Evolutionary conservation across 2,113 vertebrate species (phyloP), one percentile per base, ranked within the genome.

Genomic region (Ctenomys sociabilis): DNA sequence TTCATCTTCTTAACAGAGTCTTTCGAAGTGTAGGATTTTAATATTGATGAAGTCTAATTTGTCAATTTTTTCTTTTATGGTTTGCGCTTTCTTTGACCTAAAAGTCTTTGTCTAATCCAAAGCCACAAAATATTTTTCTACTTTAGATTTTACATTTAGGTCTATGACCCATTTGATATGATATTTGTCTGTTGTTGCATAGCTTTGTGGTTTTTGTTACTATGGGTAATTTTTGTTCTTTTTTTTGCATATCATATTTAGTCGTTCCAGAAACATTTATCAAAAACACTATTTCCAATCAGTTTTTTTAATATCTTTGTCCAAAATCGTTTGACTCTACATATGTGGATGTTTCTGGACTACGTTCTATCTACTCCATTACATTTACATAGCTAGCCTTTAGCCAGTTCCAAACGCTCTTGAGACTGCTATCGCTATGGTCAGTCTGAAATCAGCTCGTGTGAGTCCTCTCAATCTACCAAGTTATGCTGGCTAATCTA

Each of bases 41-140:
- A 66, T 59, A 73, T 7, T 43, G 24, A 54, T 81, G 30, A 85
- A 70, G 52, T 85, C 11, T 83, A 26, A 77, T 37, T 96, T 72
- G 49, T 66, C 24, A 17, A 24, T 52, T 77, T 72, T 80, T 85
- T 37, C 35, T 77, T 73, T 66, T 68, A 57, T 59, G 37, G 4
- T 59, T 49, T 84, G n/a, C 40, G 19, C 7, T 59, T 68, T 87
- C 77, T 82, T 49, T 64, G 49, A 45, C 7, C 59, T 43, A 89
- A 94, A 90, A 88, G 81, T 94, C 26, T 88, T 91, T 75, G 40
- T 24, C 22, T 94, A 59, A 88, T 2, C 21, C 32, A 77, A 95
- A 70, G 40, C 78, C 70, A 91, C 30, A 66, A 49, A 72, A 13
- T 82, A 66, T 80, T 64, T 70, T 94, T 37, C 43, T 30, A 21